Evolutionary conservation across 2,797 vertebrate species (phyloP).

Genomic region (Harpagifer antarcticus): DNA sequence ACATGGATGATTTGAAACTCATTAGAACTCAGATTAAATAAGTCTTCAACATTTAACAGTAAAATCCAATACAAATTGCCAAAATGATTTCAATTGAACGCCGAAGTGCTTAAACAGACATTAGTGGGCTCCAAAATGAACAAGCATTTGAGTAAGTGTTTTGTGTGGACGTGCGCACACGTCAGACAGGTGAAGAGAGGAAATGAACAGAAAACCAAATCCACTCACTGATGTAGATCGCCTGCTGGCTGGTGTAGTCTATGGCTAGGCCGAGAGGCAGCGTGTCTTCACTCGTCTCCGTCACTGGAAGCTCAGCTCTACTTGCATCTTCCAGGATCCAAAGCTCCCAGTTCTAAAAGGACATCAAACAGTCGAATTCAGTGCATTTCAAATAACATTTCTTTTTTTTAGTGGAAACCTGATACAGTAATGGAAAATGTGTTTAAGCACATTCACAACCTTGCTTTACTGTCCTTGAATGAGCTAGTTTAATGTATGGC

Average conservation of each 20-base stretch:
- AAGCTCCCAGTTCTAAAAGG: constrained; percentile 91
- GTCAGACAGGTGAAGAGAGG: constrained; percentile 1
- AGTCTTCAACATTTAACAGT: too few species aligned
- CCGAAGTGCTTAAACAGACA: not conserved
- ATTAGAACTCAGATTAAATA: too few species aligned
- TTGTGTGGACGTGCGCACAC: not conserved
- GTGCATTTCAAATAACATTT: constrained; percentile 5
- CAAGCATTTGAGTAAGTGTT: not conserved
- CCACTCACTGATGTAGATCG: constrained; percentile 90
- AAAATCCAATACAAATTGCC: not conserved
- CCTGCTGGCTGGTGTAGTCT: constrained; percentile 91
- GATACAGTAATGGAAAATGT: not conserved
- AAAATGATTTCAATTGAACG: not conserved
- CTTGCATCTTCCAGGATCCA: constrained; percentile 95
- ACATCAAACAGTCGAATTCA: constrained; percentile 6
- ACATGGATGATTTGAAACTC: too few species aligned
- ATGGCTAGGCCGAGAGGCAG: constrained; percentile 93
- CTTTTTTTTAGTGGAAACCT: not conserved
- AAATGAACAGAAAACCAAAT: not conserved
- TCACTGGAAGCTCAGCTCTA: constrained; percentile 94
- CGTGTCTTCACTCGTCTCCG: constrained; percentile 92
- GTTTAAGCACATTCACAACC: not conserved
- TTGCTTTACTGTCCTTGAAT: not conserved
- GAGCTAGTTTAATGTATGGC: not conserved
- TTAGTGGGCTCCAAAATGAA: not conserved